These are phyloP conservation scores for Lepisosteus osseus DNA, from an alignment of 2,113 vertebrate genomes.

Conservation along the genomic window DNA sequence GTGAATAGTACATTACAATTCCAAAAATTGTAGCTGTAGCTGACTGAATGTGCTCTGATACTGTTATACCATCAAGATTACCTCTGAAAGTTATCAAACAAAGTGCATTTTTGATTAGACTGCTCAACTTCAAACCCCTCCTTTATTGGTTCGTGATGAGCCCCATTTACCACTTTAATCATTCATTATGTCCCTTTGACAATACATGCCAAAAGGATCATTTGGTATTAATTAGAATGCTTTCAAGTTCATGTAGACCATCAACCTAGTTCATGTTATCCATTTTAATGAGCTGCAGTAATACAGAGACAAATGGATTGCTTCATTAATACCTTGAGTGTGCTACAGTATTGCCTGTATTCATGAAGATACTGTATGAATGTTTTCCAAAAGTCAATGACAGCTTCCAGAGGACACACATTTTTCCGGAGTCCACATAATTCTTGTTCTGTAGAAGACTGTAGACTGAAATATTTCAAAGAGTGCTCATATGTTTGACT, in stretches of 20 bases:
- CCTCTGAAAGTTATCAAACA: not conserved
- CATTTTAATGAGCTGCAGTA: constrained; percentile 3
- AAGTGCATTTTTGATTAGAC: not conserved
- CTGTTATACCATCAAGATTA: too few species aligned
- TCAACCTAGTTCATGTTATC: not conserved
- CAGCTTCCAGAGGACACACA: too few species aligned
- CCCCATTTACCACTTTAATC: constrained; percentile 5
- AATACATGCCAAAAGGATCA: constrained; percentile 10
- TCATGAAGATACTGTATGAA: not conserved
- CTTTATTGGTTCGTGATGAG: not conserved
- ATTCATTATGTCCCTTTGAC: constrained; percentile 6
- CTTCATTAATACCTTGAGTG: not conserved
- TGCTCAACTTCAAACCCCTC: not conserved
- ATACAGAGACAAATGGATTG: not conserved
- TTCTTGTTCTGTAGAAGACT: too few species aligned
- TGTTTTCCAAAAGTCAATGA: too few species aligned
- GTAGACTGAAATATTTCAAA: too few species aligned
- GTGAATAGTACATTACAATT: too few species aligned
- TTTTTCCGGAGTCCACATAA: too few species aligned
- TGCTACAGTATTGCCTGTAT: not conserved
- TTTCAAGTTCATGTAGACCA: constrained; percentile 6
- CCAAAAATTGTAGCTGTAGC: too few species aligned
- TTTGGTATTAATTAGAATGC: constrained; percentile 6
- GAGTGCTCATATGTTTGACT: too few species aligned
- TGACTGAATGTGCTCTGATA: not conserved